These are phyloP conservation scores for Branchinecta lindahli DNA, from an alignment of 1,140 invertebrate species.

Conservation along the genomic window DNA sequence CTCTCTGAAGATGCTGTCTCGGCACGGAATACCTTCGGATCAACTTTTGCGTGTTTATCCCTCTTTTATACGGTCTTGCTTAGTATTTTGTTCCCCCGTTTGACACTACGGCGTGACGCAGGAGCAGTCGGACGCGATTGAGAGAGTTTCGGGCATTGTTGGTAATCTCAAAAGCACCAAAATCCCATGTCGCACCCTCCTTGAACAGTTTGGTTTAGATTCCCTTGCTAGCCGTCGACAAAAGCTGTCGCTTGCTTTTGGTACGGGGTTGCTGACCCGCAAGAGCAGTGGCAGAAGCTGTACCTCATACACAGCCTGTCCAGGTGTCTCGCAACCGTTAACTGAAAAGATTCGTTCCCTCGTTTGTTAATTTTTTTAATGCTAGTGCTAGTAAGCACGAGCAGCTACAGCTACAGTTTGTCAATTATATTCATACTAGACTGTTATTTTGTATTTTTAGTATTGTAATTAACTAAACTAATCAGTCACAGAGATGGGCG, in stretches of 20 bases:
- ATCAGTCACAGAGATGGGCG: too few relatives aligned
- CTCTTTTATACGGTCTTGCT: constrained; percentile 8
- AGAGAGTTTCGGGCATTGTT: too few relatives aligned
- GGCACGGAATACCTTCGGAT: background rate
- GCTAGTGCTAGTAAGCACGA: background rate
- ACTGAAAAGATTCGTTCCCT: constrained; percentile 1
- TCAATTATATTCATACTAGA: too few relatives aligned
- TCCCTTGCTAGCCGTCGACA: too few relatives aligned
- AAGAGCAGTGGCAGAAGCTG: constrained; percentile 8
- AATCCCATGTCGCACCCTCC: too few relatives aligned
- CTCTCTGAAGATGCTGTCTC: constrained; percentile 4
- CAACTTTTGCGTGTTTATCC: background rate
- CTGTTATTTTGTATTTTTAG: constrained; percentile 2
- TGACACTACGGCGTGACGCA: too few relatives aligned
- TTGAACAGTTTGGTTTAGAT: too few relatives aligned
- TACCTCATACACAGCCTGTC: constrained; percentile 4
- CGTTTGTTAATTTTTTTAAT: constrained; percentile 3
- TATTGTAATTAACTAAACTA: too few relatives aligned
- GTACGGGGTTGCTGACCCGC: background rate
- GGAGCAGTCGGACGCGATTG: too few relatives aligned
- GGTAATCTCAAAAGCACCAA: too few relatives aligned
- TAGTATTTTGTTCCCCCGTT: background rate
- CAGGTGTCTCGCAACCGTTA: background rate
- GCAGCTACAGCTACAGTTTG: too few relatives aligned
- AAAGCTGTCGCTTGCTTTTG: too few relatives aligned